Percentiles rank a stretch among this genome's conserved stretches.
phyloP scores from a whole-genome alignment of 2,113 vertebrate genomes.

The Trogon surrucura region DNA sequence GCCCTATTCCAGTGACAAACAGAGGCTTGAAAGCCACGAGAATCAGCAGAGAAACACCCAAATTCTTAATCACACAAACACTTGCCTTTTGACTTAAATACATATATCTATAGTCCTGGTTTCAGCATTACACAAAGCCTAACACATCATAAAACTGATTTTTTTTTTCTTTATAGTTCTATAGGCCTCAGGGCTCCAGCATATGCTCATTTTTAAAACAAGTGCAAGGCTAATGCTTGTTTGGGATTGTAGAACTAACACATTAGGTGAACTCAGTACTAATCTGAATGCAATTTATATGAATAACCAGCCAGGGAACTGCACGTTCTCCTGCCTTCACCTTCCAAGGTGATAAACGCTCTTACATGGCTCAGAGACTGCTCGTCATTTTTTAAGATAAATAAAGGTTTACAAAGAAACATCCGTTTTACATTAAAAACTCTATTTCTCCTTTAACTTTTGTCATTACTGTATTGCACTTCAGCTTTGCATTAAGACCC shows the following conservation, averaged over 20 bases:
- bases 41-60: neutral
- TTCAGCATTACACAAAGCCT: neutral
- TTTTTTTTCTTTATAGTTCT: neutral
- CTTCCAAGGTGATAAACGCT: slow-evolving; percentile 26
- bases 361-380: slow-evolving; percentile 2
- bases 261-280: neutral
- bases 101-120: neutral
- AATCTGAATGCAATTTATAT: slow-evolving; percentile 8
- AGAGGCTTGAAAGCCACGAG: neutral
- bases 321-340: neutral
- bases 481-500: neutral
- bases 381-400: slow-evolving; percentile 42
- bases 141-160: neutral
- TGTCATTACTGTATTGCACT: neutral
- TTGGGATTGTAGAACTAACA: neutral
- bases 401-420: slow-evolving; percentile 43
- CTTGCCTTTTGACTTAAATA: neutral
- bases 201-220: neutral
- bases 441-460: slow-evolving; percentile 7
- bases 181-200: neutral
- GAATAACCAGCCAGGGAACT: neutral
- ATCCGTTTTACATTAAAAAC: slow-evolving; percentile 32
- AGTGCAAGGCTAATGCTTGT: neutral
- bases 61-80: neutral
- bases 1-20: neutral